phyloP scores from a whole-genome alignment of 2,797 vertebrate genomes.

The Spinus olivaceus region DNA sequence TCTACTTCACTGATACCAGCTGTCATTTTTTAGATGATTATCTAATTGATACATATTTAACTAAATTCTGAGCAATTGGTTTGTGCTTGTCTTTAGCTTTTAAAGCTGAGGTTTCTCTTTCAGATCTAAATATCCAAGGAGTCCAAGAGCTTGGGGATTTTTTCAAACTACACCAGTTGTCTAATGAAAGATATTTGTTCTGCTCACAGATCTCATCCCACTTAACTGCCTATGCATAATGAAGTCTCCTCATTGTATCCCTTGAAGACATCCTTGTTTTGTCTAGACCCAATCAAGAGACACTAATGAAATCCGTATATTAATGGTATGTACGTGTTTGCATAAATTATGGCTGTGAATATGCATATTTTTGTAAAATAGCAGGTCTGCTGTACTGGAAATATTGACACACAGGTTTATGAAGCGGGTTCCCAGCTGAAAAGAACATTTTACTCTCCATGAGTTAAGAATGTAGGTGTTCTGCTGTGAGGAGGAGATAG shows the following conservation, averaged over 20 bases:
- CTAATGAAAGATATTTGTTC: neutral
- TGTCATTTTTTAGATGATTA: slow-evolving; percentile 27
- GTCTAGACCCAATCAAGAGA: slow-evolving; percentile 40
- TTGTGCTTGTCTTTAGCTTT: neutral
- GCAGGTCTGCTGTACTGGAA: neutral
- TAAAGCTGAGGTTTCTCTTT: neutral
- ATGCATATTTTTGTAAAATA: neutral
- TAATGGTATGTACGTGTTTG: neutral
- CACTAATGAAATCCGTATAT: neutral
- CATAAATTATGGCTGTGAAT: slow-evolving; percentile 3
- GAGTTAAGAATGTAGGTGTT: neutral
- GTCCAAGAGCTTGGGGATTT: neutral
- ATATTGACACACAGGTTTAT: neutral
- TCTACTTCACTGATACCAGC: slow-evolving; percentile 39
- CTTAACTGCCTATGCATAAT: neutral
- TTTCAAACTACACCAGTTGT: neutral
- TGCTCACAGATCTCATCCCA: neutral
- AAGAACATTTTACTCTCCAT: neutral
- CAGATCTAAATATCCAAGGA: neutral
- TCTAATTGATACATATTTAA: slow-evolving; percentile 51
- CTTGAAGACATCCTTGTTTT: slow-evolving; percentile 36
- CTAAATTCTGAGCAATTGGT: slow-evolving; percentile 7
- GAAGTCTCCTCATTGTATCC: neutral
- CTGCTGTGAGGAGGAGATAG: neutral
- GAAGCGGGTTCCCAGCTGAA: neutral